Base-by-base conservation (phyloP, 2,113 vertebrate species). In the Prionailurus bengalensis region DNA sequence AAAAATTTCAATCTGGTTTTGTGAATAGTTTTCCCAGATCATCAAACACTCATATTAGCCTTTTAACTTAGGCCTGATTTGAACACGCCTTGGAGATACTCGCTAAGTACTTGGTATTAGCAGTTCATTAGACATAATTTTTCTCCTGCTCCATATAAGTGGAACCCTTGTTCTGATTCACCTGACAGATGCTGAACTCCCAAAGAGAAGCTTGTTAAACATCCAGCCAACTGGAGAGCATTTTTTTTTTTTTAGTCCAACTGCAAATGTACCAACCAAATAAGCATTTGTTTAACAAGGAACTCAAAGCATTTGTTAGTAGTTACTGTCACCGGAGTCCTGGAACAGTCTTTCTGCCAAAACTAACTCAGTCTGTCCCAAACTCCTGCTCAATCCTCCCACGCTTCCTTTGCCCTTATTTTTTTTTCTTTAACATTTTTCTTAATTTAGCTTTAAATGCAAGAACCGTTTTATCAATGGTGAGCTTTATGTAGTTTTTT, bases 101-200 rank as follows among this genome's bases (percentile, higher is more conserved):
- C 53, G 65, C 70, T 97, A 97, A 95, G 93, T 76, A 83, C 48
- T 33, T 68, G 93, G 36, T 51, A 42, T 89, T 79, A 98, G n/a
- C 58, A 97, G 97, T 97, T 98, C 76, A 82, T 98, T 98, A 92
- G 23, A 68, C 61, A 97, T 45, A 94, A 91, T 97, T 96, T 73
- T 97, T 94, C 70, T 68, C 83, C n/a, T 86, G 53, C 36, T 97
- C 36, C 78, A 7, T 70, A 12, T 94, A 97, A 98, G 85, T 58
- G 79, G 45, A 91, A 91, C 82, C 42, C 45, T 98, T 96, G 85
- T 87, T 84, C 89, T 93, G 84, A 96, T 97, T 97, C 88, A 84
- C 96, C 90, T 95, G 84, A 79, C 87, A 98, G 82, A 94, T 70
- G 82, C 65, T 33, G 48, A 97, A 78, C 65, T 98, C 97, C 85